Percentiles rank a stretch among this genome's conserved stretches.
These are phyloP conservation scores for Nomada flava DNA, from an alignment of 2,888 invertebrate species.

Conservation along the genomic window DNA sequence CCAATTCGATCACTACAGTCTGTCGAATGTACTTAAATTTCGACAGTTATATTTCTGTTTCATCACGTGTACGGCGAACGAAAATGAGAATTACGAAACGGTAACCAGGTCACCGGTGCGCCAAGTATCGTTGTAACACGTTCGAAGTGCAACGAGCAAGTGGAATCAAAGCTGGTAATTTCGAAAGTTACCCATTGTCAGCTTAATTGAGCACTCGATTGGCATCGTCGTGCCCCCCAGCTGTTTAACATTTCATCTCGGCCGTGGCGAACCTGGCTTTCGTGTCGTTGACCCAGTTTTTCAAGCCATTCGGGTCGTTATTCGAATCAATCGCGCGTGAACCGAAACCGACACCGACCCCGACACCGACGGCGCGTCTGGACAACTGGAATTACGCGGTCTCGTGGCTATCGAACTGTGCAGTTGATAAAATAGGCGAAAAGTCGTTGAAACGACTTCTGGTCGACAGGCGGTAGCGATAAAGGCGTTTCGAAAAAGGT, in stretches of 20 bases:
- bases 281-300: slow-evolving; percentile 27
- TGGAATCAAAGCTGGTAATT: slow-evolving; percentile 6
- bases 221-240: not conserved
- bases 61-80: too few relatives aligned
- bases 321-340: slow-evolving; percentile 36
- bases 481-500: not conserved
- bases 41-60: too few relatives aligned
- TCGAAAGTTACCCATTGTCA: slow-evolving; percentile 28
- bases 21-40: too few relatives aligned
- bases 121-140: slow-evolving; percentile 6
- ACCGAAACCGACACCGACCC: slow-evolving; percentile 4
- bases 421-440: slow-evolving; percentile 34
- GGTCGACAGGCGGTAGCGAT: slow-evolving; percentile 20
- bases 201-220: slow-evolving; percentile 46
- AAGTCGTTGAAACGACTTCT: slow-evolving; percentile 2
- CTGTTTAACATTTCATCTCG: slow-evolving; percentile 37
- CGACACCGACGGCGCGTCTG: slow-evolving; percentile 10
- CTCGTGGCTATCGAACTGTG: slow-evolving; percentile 22
- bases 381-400: slow-evolving; percentile 34
- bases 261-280: not conserved
- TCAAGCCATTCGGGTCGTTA: slow-evolving; percentile 8
- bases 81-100: not conserved
- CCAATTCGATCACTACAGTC: not conserved
- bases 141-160: slow-evolving; percentile 15
- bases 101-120: slow-evolving; percentile 13